Conservation (phyloP, 2,888 invertebrate species). For the Drosophila bunnanda region DNA sequence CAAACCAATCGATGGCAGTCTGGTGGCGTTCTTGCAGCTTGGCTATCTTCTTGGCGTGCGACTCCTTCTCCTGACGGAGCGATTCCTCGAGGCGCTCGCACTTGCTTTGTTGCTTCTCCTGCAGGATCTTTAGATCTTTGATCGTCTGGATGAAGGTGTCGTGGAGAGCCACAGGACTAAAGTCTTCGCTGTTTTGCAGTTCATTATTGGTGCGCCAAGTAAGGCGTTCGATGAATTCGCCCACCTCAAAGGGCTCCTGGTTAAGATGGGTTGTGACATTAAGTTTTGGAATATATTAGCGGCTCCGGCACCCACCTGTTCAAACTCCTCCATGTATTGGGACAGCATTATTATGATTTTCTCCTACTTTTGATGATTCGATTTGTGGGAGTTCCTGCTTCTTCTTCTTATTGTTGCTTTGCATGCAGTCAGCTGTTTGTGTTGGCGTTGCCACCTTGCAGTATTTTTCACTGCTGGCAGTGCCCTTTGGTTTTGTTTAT, state of each 20-base stretch:
- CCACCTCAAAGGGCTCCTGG: conserved; percentile 98
- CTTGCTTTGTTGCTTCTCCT: conserved; percentile 94
- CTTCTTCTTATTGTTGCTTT: conserved; percentile 20
- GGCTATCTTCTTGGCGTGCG: conserved; percentile 91
- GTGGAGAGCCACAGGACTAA: conserved; percentile 94
- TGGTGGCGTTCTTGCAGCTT: conserved; percentile 94
- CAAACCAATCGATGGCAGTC: conserved; percentile 94
- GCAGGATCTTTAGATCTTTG: conserved; percentile 90
- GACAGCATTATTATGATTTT: conserved; percentile 88
- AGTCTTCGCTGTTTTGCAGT: conserved; percentile 87
- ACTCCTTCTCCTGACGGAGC: conserved; percentile 93
- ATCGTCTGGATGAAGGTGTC: conserved; percentile 97
- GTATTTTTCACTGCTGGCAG: conserved; percentile 7
- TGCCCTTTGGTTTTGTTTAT: conserved; percentile 14
- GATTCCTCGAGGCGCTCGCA: conserved; percentile 92
- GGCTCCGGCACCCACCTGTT: conserved; percentile 87
- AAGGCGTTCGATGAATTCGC: conserved; percentile 98
- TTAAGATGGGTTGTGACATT: neutral
- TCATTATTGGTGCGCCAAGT: conserved; percentile 96
- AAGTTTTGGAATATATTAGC: conserved; percentile 17
- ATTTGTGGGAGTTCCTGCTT: conserved; percentile 54
- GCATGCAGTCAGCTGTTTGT: conserved; percentile 13
- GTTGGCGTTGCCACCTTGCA: conserved; percentile 16
- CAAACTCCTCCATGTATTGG: conserved; percentile 94
- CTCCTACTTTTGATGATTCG: conserved; percentile 22